phyloP scores from a whole-genome alignment of 2,888 invertebrate genomes.

The Bhutanitis thaidina region DNA sequence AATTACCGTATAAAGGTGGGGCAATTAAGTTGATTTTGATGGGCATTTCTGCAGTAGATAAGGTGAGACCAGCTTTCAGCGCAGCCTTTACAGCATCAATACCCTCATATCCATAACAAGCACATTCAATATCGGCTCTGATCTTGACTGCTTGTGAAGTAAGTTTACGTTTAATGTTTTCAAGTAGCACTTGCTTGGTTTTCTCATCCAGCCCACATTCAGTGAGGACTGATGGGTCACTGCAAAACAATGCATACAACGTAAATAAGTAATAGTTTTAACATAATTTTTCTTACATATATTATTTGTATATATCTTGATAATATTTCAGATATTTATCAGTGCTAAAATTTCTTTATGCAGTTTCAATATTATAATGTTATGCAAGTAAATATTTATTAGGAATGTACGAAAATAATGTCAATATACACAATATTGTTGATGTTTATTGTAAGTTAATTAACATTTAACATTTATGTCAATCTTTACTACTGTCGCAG shows the following conservation, averaged over 20 bases:
- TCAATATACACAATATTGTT: too few relatives aligned
- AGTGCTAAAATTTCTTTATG: too few relatives aligned
- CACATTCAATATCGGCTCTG: slow-evolving; percentile 68
- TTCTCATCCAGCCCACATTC: slow-evolving; percentile 96
- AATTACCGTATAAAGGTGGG: slow-evolving; percentile 93
- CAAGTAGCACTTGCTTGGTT: slow-evolving; percentile 94
- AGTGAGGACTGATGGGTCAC: slow-evolving; percentile 95
- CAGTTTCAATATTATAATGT: too few relatives aligned
- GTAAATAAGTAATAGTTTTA: background rate
- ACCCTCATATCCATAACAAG: slow-evolving; percentile 91
- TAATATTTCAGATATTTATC: too few relatives aligned
- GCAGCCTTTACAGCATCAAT: slow-evolving; percentile 99
- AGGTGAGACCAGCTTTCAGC: slow-evolving; percentile 91
- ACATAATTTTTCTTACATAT: too few relatives aligned
- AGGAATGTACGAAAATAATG: too few relatives aligned
- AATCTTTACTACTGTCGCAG: too few relatives aligned
- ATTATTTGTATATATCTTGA: too few relatives aligned
- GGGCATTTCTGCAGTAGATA: slow-evolving; percentile 95
- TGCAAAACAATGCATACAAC: slow-evolving; percentile 52
- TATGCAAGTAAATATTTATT: too few relatives aligned
- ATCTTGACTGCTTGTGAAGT: slow-evolving; percentile 89
- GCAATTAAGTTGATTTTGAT: slow-evolving; percentile 99
- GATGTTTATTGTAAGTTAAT: too few relatives aligned
- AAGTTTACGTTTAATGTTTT: slow-evolving; percentile 96
- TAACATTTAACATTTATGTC: too few relatives aligned